Conservation (phyloP, 2,113 vertebrate species). For the Butorides virescens region DNA sequence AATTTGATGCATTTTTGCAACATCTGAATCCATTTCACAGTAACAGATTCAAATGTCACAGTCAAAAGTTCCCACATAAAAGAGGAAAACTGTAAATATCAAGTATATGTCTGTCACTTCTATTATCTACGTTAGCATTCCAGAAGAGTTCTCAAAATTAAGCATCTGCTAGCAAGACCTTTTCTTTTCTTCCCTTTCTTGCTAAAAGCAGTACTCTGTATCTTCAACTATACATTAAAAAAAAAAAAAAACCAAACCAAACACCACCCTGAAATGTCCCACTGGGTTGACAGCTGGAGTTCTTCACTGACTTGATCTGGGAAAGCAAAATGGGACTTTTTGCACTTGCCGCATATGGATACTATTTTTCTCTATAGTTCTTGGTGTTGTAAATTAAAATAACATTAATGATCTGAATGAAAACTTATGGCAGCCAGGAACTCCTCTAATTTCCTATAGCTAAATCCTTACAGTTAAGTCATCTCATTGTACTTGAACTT, state of each 20-base stretch:
- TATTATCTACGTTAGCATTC: background rate
- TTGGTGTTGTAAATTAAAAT: background rate
- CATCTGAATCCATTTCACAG: constrained; percentile 31
- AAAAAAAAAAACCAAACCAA: background rate
- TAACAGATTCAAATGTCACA: background rate
- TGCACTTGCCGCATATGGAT: background rate
- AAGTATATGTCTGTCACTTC: background rate
- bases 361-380: background rate
- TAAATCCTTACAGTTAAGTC: background rate
- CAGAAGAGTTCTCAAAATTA: background rate
- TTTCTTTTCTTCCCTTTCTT: background rate
- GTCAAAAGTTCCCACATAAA: background rate
- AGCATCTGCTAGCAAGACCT: background rate
- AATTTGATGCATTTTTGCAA: constrained; percentile 1
- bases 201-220: background rate
- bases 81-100: background rate
- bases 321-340: background rate
- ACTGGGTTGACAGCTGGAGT: background rate
- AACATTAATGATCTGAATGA: background rate
- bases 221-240: background rate
- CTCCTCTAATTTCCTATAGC: background rate
- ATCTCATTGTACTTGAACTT: background rate
- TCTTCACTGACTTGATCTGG: background rate
- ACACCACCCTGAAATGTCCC: background rate
- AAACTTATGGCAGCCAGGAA: background rate